Evolutionary conservation across 2,113 vertebrate genomes (phyloP), one percentile per base, ranked within the genome.

Genomic region (Heloderma charlesbogerti): DNA sequence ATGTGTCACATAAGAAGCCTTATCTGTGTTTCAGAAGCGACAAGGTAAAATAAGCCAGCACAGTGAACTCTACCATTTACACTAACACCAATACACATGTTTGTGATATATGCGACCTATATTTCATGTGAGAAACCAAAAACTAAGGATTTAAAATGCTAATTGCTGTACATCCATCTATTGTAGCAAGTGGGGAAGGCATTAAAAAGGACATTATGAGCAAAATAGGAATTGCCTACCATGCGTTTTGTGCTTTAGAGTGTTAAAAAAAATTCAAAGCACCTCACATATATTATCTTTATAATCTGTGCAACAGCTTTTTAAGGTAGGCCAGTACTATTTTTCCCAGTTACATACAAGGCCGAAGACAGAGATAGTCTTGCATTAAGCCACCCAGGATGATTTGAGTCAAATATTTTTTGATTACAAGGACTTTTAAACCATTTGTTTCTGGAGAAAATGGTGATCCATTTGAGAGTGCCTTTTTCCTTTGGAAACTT

Each of bases 401-500:
- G 34, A 63, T 60, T 43, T 77, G 72, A 77, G 77, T 18, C 15
- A 51, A 86, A 1, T 22, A 40, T n/a, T 84, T 88, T 63, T 16
- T 40, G 31, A 10, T 57, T 57, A 75, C 63, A 75, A 16, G 10
- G 22, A 54, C 7, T 57, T 72, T 51, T 18, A 54, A 13, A 90
- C 15, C 43, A 51, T 37, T 34, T 54, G n/a, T 66, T 77, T 71
- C 80, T 84, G 85, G 78, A 92, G 15, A 82, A 80, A 34, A 84
- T 77, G 43, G 91, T 86, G 83, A 88, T 66, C 63, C 71, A 37
- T 29, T 94, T 89, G 29, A 57, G n/a, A 67, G 43, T 87, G 88
- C 43, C 3, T 9, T 40, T 89, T 3, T 18, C 45, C 9, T 74
- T 40, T 57, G 45, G 9, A 67, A 51, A 40, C 63, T 15, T 69